Evolutionary conservation across 2,113 vertebrate species (phyloP), one percentile per base, ranked within the genome.

Genomic region (Serinus canaria): DNA sequence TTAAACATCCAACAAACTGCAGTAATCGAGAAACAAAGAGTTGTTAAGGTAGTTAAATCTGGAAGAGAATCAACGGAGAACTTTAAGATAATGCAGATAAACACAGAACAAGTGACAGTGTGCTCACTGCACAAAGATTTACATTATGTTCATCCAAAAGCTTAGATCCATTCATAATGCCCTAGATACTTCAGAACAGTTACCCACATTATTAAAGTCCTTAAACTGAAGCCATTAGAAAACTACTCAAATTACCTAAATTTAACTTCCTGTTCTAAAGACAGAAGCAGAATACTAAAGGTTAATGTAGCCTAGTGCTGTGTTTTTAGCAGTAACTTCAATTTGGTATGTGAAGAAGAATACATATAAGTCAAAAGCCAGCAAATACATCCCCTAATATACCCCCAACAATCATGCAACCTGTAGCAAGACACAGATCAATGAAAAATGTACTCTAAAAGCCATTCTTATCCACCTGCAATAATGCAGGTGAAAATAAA

Each of bases 41-140:
- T n/a, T 41, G 33, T 41, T 22, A 21, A 55, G 83, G 80, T 10
- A 86, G 25, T 49, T 83, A 59, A 10, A 73, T 50, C 25, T 50
- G 13, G 25, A 80, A 67, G n/a, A 80, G 25, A 77, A 55, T 11
- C 17, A 27, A 90, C 0, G 37, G 11, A 77, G 20, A 89, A 73
- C 49, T 81, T 87, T 41, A 77, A 81, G 37, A 11, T 30, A 68
- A 77, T 1, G 0, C 0, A 0, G 30, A 49, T 30, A n/a, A 68
- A 74, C 20, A 43, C 0, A 0, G n/a, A 69, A 47, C 10, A 69
- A 77, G 15, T 13, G 13, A 74, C 1, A 46, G 22, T 10, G 25
- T 75, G 15, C 17, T 66, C 46, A 28, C 39, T 75, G 35, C 64
- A 79, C 24, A 49, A n/a, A 60, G 35, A 59, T 43, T 82, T 58